phyloP scores from a whole-genome alignment of 1,140 invertebrate genomes.

The Dendroctonus ponderosae region DNA sequence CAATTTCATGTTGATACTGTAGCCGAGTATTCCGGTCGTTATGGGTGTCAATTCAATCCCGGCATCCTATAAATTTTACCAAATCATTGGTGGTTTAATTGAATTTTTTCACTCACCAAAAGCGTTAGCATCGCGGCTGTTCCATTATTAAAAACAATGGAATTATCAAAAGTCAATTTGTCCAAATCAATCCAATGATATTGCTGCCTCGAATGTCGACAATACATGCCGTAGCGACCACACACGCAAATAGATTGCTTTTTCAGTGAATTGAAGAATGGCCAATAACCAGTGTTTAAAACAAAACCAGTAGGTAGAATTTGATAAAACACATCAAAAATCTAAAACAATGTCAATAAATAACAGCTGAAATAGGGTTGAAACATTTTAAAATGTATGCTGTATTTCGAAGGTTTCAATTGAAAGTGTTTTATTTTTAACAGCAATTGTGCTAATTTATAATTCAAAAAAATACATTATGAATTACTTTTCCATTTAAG shows the following conservation, averaged over 20 bases:
- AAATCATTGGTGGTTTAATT: too few species aligned
- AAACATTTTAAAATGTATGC: too few species aligned
- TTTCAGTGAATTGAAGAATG: constrained; percentile 28
- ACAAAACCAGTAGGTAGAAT: constrained; percentile 32
- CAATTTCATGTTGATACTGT: constrained; percentile 15
- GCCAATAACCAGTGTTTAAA: constrained; percentile 36
- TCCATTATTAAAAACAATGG: too few species aligned
- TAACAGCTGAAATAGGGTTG: too few species aligned
- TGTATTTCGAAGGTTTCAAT: too few species aligned
- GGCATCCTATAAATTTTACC: constrained; percentile 19
- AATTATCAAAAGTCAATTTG: not conserved
- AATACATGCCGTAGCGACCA: constrained; percentile 26
- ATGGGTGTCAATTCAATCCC: constrained; percentile 19
- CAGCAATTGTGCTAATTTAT: too few species aligned
- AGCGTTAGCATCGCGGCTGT: too few species aligned
- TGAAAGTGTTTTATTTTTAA: too few species aligned
- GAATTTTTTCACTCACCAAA: too few species aligned
- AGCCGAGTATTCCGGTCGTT: constrained; percentile 9
- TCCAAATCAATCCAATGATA: constrained; percentile 33
- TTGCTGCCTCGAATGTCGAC: constrained; percentile 32
- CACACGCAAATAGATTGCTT: constrained; percentile 36
- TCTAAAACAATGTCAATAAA: too few species aligned
- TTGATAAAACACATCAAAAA: constrained; percentile 36
- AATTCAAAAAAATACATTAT: too few species aligned
- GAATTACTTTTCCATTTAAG: too few species aligned